Evolutionary conservation across 2,888 invertebrate genomes (phyloP).

Genomic region (Atethmia centrago): DNA sequence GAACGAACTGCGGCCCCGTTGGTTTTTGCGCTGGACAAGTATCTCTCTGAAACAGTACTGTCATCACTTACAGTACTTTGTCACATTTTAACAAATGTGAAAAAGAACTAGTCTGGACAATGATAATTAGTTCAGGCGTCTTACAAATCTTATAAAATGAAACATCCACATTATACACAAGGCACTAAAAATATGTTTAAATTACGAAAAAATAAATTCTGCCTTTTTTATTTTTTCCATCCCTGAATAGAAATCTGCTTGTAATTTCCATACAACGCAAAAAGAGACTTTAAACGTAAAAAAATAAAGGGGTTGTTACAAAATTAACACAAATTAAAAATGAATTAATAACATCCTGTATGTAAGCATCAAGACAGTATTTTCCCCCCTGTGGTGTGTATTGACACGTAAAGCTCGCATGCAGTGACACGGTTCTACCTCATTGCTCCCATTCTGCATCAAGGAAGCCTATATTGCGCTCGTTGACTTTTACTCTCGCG

Average conservation of each 20-base stretch:
- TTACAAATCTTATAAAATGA: neutral
- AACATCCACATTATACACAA: neutral
- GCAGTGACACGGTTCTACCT: conserved; percentile 44
- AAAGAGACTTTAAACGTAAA: neutral
- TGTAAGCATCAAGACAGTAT: neutral
- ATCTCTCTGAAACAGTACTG: too few relatives aligned
- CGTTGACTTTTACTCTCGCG: conserved; percentile 17
- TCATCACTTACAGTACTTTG: too few relatives aligned
- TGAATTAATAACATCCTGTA: neutral
- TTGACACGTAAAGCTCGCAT: conserved; percentile 26
- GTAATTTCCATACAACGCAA: neutral
- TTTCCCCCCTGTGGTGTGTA: conserved; percentile 9
- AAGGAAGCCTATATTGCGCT: conserved; percentile 7
- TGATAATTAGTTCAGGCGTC: neutral
- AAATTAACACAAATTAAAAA: neutral
- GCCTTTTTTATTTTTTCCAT: neutral
- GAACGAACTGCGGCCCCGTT: too few relatives aligned
- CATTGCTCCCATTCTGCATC: conserved; percentile 9
- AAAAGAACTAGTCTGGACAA: neutral
- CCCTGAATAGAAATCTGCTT: neutral
- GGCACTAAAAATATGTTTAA: neutral
- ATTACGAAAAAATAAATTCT: neutral
- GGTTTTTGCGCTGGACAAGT: too few relatives aligned
- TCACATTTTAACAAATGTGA: too few relatives aligned
- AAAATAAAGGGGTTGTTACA: too few relatives aligned